Percentiles rank a stretch among this genome's conserved stretches.
These are phyloP conservation scores for Boloria euphrosyne DNA, from an alignment of 2,888 invertebrate species.

Conservation along the genomic window DNA sequence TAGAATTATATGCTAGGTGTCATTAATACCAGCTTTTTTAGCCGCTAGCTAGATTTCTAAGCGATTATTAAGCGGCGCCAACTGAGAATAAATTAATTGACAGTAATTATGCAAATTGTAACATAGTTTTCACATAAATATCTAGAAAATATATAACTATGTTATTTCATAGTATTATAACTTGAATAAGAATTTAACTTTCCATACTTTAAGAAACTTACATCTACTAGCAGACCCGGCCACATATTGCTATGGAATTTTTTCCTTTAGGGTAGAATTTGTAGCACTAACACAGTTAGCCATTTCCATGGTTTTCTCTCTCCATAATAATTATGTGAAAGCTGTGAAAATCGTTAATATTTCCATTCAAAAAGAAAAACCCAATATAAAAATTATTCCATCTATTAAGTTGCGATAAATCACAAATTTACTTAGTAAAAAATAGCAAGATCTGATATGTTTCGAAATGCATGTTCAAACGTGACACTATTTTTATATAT, in stretches of 20 bases:
- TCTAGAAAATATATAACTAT: neutral
- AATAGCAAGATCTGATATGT: too few species aligned
- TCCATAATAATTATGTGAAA: too few species aligned
- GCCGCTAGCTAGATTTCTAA: slow-evolving; percentile 16
- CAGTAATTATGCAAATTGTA: slow-evolving; percentile 14
- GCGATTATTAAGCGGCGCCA: slow-evolving; percentile 31
- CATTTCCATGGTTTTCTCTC: too few species aligned
- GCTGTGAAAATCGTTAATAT: too few species aligned
- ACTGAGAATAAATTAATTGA: slow-evolving; percentile 8
- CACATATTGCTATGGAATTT: neutral
- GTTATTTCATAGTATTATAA: neutral
- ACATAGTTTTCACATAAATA: slow-evolving; percentile 12
- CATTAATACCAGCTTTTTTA: slow-evolving; percentile 19
- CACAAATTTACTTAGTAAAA: too few species aligned
- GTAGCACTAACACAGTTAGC: too few species aligned
- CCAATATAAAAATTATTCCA: too few species aligned
- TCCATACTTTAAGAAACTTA: neutral
- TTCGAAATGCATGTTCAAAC: too few species aligned
- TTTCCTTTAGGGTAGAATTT: too few species aligned
- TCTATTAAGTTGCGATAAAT: too few species aligned
- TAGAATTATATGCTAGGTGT: slow-evolving; percentile 12
- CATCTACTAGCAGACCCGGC: neutral
- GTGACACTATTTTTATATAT: too few species aligned
- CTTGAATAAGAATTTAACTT: neutral
- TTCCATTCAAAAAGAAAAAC: too few species aligned